Evolutionary conservation across 2,113 vertebrate genomes (phyloP), one percentile per base, ranked within the genome.

Genomic region (Vulpes vulpes): DNA sequence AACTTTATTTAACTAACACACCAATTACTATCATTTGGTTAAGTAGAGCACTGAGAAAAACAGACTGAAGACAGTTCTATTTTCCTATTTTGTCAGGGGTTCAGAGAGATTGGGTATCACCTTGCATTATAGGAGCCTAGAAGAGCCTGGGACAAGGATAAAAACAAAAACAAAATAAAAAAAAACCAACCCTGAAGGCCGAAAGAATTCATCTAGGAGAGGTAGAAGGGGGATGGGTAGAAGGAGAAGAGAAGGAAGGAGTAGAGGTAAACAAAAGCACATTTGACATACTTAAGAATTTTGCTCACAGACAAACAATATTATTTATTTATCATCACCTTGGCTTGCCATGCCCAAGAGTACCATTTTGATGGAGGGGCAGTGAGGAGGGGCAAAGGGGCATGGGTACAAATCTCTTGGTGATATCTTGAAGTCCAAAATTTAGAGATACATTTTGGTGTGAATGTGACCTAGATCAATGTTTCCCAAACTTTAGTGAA

Each of bases 1-100:
- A 93, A 57, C 51, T 94, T 94, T 85, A 87, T 65, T 89, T 79
- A 91, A 85, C 60, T 82, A 94, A 96, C 23, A 80, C 96, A 91
- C 9, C 64, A 96, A 57, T 69, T 86, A 55, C 10, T 95, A 53
- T 90, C 30, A 87, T 51, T 93, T 89, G 82, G 38, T 11, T 91
- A 97, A 95, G 17, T 15, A 94, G 9, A 17, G 35, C 30, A 80
- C n/a, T 92, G 8, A 96, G 90, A 65, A 71, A 80, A 95, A 91
- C 49, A 38, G 49, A 96, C 25, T 81, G 11, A 84, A 27, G 57
- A 84, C 11, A 93, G 38, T 64, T 93, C 25, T 71, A 85, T 80
- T 89, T 85, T 91, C 91, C 25, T 71, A 85, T 84, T 89, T 85
- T 91, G 17, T 83, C 60, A 74, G 27, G 22, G 6, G n/a, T 67